Conservation (phyloP, 2,888 invertebrate genomes). For the Hymenopus coronatus region DNA sequence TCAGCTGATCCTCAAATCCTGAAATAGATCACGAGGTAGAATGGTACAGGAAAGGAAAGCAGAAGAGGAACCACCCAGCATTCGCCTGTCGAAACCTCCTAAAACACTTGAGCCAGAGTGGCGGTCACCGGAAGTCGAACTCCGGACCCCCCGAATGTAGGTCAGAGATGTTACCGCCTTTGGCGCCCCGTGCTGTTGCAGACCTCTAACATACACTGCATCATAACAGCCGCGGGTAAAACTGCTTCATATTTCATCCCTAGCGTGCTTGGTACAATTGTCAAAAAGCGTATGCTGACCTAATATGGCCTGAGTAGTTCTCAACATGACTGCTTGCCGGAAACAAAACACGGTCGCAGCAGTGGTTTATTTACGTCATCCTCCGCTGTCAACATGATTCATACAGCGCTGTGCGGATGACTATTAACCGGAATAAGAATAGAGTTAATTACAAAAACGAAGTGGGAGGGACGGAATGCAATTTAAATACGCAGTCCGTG, state of each 20-base stretch:
- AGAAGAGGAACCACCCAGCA: no score
- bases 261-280: neutral
- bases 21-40: no score
- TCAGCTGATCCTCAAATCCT: no score
- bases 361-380: neutral
- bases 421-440: neutral
- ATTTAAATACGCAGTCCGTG: neutral
- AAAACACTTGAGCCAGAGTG: no score
- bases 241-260: neutral
- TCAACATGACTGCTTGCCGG: neutral
- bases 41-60: no score
- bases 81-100: no score
- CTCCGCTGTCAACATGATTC: neutral
- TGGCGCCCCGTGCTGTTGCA: no score
- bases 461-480: neutral
- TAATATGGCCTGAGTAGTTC: neutral
- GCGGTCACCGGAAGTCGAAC: no score
- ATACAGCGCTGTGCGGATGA: neutral
- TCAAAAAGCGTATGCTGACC: neutral
- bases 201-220: no score
- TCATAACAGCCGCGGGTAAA: no score
- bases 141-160: no score
- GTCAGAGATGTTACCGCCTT: no score
- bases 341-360: neutral
- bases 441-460: neutral